Evolutionary conservation across 2,797 vertebrate species (phyloP).

Genomic region (Syncerus caffer): DNA sequence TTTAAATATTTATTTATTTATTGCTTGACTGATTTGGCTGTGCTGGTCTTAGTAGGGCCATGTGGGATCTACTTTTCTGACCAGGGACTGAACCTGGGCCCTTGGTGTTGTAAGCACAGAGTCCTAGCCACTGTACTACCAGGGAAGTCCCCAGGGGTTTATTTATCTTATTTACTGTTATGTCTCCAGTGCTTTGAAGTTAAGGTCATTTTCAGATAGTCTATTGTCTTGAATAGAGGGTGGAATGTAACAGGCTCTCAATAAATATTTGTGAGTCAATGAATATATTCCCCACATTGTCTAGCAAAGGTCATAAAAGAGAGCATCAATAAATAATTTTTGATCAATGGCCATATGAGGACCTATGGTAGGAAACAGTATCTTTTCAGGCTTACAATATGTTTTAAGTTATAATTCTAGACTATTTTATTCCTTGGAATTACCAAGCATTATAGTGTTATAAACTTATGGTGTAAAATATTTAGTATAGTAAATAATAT

Average conservation of each 20-base stretch:
- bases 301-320: background rate
- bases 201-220: background rate
- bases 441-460: background rate
- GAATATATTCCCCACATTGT: background rate
- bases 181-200: background rate
- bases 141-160: background rate
- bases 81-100: background rate
- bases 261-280: background rate
- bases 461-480: background rate
- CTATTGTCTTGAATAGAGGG: background rate
- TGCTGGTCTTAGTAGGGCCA: background rate
- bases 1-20: background rate
- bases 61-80: background rate
- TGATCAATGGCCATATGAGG: background rate
- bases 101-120: background rate
- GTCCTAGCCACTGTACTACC: background rate
- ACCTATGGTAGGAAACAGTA: background rate
- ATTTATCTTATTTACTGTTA: background rate
- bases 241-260: background rate
- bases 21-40: background rate
- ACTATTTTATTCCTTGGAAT: background rate
- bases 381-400: background rate
- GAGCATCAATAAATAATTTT: background rate
- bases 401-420: background rate
- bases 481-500: background rate